These are phyloP conservation scores for Xenopus laevis DNA, from an alignment of 2,113 vertebrate species.

Conservation along the genomic window DNA sequence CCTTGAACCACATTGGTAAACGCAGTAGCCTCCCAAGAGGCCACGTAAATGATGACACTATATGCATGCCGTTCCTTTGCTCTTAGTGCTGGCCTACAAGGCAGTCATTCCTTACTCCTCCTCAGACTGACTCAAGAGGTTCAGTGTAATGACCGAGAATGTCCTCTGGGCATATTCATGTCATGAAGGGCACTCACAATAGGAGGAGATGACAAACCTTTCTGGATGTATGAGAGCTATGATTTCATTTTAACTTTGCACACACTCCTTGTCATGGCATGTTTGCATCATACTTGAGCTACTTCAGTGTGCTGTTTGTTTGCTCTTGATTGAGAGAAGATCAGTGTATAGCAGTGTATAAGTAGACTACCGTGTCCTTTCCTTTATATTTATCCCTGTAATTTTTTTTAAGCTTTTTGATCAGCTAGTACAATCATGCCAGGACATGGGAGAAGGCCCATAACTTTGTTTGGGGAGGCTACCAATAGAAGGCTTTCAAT, in stretches of 20 bases:
- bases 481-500: too few species aligned
- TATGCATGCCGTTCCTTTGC: background rate
- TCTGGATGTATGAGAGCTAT: conserved; percentile 6
- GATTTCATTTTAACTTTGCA: conserved; percentile 12
- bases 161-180: conserved; percentile 29
- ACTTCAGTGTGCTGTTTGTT: background rate
- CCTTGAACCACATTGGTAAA: background rate
- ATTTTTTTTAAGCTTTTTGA: too few species aligned
- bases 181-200: conserved; percentile 29
- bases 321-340: background rate
- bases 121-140: conserved; percentile 4
- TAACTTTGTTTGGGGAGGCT: too few species aligned
- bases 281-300: background rate
- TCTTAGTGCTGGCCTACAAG: background rate
- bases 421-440: too few species aligned
- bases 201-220: conserved; percentile 28
- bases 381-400: too few species aligned
- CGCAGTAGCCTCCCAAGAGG: background rate
- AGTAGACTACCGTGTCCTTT: too few species aligned
- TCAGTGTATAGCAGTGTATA: too few species aligned
- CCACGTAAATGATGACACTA: background rate
- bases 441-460: too few species aligned
- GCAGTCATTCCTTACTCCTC: conserved; percentile 14
- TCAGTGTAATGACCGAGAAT: conserved; percentile 22
- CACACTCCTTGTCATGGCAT: conserved; percentile 25